Evolutionary conservation across 2,113 vertebrate genomes (phyloP).

Genomic region (Pogonocichla stellata): DNA sequence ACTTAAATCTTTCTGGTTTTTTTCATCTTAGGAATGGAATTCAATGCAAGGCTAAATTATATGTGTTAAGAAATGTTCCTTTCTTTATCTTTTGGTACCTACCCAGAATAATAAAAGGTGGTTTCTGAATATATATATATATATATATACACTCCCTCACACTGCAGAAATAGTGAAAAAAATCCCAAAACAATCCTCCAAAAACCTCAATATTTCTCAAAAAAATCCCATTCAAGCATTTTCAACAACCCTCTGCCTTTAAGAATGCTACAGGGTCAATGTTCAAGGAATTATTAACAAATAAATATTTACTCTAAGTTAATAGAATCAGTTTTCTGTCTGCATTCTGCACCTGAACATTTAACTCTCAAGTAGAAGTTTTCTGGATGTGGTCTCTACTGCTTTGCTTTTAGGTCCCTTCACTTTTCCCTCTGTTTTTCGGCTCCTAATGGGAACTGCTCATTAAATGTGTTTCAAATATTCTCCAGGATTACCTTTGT

Average conservation of each 20-base stretch:
- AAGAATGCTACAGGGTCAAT: neutral
- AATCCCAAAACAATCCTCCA: neutral
- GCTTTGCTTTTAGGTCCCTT: neutral
- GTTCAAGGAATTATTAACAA: neutral
- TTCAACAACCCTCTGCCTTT: neutral
- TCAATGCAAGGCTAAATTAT: neutral
- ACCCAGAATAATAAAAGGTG: neutral
- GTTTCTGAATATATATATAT: neutral
- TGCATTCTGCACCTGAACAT: neutral
- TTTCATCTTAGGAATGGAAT: neutral
- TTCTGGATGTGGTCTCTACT: neutral
- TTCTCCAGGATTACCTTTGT: neutral
- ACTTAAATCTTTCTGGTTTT: neutral
- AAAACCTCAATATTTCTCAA: neutral
- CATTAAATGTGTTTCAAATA: neutral
- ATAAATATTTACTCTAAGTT: neutral
- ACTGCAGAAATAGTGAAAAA: neutral
- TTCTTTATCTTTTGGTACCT: neutral
- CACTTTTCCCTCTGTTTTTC: neutral
- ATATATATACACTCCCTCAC: neutral
- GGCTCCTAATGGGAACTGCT: neutral
- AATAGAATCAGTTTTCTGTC: neutral
- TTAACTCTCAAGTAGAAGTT: neutral
- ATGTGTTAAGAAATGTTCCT: neutral
- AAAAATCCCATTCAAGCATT: accelerated